Conservation (phyloP, 2,888 invertebrate genomes). For the Drosophila macrospina region DNA sequence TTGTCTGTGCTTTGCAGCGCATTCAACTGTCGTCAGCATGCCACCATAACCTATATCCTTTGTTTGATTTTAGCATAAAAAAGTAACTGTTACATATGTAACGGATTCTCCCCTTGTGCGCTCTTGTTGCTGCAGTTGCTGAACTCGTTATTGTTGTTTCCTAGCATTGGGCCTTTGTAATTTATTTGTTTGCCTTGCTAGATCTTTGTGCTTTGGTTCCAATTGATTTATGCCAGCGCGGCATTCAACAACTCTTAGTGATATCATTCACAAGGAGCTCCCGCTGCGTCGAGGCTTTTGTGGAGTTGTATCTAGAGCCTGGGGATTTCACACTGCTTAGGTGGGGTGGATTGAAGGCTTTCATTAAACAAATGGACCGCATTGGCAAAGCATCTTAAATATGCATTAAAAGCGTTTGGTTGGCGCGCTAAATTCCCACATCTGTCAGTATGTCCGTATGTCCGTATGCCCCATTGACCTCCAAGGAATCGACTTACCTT, state of each 20-base stretch:
- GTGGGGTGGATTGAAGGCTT: slow-evolving; percentile 30
- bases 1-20: slow-evolving; percentile 43
- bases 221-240: slow-evolving; percentile 70
- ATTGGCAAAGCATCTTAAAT: slow-evolving; percentile 45
- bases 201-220: slow-evolving; percentile 48
- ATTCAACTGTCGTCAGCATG: slow-evolving; percentile 62
- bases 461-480: background rate
- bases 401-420: slow-evolving; percentile 61
- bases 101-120: slow-evolving; percentile 44
- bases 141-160: slow-evolving; percentile 43
- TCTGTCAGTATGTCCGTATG: background rate
- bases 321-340: background rate
- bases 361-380: slow-evolving; percentile 68
- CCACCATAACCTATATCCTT: slow-evolving; percentile 54
- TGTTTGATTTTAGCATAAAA: slow-evolving; percentile 70
- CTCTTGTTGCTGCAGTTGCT: slow-evolving; percentile 7
- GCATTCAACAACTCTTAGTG: slow-evolving; percentile 49
- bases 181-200: slow-evolving; percentile 73
- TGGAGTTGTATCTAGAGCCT: slow-evolving; percentile 11
- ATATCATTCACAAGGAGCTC: slow-evolving; percentile 43
- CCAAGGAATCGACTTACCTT: slow-evolving; percentile 87
- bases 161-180: slow-evolving; percentile 58
- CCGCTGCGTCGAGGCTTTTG: slow-evolving; percentile 41
- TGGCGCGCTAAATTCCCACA: slow-evolving; percentile 19
- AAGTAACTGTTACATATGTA: slow-evolving; percentile 70